Conservation (phyloP, 2,113 vertebrate species). For the Melierax canorus region DNA sequence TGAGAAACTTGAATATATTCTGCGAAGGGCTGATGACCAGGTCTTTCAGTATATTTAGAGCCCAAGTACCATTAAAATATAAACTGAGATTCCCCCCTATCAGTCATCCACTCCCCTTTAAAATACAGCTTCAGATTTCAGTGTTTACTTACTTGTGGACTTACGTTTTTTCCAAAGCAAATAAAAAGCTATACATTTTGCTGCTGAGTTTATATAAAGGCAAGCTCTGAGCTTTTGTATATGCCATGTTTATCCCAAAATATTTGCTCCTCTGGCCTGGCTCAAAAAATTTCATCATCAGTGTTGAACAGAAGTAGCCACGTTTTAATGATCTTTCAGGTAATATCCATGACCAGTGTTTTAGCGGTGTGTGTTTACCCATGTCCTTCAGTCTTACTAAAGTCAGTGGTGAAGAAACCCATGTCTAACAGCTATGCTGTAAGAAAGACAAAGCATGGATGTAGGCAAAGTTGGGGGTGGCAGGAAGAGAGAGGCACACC, state of each 20-base stretch:
- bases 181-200: background rate
- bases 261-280: background rate
- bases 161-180: background rate
- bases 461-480: too few species aligned
- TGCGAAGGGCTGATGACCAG: background rate
- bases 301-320: background rate
- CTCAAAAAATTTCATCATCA: background rate
- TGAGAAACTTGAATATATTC: background rate
- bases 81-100: background rate
- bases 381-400: background rate
- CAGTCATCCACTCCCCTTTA: background rate
- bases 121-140: background rate
- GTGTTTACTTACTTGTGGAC: background rate
- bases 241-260: background rate
- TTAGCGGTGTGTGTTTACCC: background rate
- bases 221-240: background rate
- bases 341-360: background rate
- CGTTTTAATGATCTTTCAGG: background rate
- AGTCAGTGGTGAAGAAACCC: background rate
- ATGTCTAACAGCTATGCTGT: background rate
- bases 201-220: background rate
- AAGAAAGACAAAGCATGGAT: background rate
- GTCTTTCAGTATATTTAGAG: background rate
- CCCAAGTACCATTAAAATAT: background rate
- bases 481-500: too few species aligned